phyloP scores from a whole-genome alignment of 2,797 vertebrate genomes.

The Microctenopoma stevenorrisi region DNA sequence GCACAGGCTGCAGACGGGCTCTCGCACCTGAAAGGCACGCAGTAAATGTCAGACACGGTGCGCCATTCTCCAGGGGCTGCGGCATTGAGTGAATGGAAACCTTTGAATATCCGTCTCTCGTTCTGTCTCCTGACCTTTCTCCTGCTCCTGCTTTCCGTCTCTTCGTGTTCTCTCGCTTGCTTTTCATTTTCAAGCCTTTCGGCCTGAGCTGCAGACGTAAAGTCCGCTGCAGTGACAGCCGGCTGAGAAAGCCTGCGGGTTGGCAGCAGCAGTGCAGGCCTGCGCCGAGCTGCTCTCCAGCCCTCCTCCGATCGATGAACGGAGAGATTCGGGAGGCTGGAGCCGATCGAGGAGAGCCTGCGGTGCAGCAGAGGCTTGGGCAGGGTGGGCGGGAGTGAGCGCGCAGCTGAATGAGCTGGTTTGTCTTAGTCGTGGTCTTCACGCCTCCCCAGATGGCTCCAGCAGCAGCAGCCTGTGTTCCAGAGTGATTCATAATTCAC shows the following conservation, averaged over 20 bases:
- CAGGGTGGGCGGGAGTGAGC: neutral
- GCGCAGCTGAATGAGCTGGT: slow-evolving; percentile 45
- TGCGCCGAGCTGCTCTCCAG: slow-evolving; percentile 23
- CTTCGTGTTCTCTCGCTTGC: neutral
- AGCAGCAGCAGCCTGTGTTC: slow-evolving; percentile 46
- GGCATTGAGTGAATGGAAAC: slow-evolving; percentile 65
- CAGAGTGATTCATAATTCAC: slow-evolving; percentile 70
- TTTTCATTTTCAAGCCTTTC: neutral
- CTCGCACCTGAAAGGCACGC: slow-evolving; percentile 70
- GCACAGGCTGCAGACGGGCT: slow-evolving; percentile 41
- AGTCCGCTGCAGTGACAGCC: slow-evolving; percentile 3
- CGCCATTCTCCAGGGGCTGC: slow-evolving; percentile 26
- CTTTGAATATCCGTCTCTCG: slow-evolving; percentile 65
- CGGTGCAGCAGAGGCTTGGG: slow-evolving; percentile 20
- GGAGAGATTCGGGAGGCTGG: slow-evolving; percentile 37
- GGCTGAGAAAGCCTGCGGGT: slow-evolving; percentile 12
- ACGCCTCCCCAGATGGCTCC: slow-evolving; percentile 49
- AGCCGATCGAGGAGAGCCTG: slow-evolving; percentile 38
- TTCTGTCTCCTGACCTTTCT: slow-evolving; percentile 63
- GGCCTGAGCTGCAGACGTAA: neutral
- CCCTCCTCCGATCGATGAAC: slow-evolving; percentile 44
- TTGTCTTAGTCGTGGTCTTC: slow-evolving; percentile 41
- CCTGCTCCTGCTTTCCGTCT: slow-evolving; percentile 30
- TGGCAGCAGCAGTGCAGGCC: slow-evolving; percentile 29
- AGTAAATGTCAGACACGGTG: slow-evolving; percentile 74